Conservation (phyloP, 2,888 invertebrate genomes). For the Cybosia mesomella region DNA sequence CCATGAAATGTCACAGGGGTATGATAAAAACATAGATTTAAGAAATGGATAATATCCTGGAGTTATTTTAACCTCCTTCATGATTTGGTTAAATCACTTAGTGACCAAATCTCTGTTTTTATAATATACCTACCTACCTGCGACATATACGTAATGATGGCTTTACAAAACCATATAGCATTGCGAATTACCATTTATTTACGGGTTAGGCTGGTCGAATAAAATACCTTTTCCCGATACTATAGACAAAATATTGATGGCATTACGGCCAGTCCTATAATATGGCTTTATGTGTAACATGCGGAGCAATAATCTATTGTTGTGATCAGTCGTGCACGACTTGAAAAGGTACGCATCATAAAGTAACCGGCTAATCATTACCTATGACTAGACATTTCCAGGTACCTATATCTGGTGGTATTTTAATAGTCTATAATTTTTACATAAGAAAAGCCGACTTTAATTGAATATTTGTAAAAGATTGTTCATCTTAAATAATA, state of each 20-base stretch:
- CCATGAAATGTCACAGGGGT: no score
- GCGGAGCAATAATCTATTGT: slow-evolving; percentile 5
- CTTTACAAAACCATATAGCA: background rate
- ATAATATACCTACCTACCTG: background rate
- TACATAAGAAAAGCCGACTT: background rate
- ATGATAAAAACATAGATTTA: no score
- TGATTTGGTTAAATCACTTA: background rate
- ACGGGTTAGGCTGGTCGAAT: background rate
- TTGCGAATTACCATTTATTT: background rate
- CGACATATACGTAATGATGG: background rate
- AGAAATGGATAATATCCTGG: no score
- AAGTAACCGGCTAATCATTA: slow-evolving; percentile 9
- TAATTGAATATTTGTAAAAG: background rate
- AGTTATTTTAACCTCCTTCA: no score
- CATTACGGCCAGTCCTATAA: background rate
- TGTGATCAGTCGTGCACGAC: slow-evolving; percentile 15
- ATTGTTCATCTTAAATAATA: no score
- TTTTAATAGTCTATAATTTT: background rate
- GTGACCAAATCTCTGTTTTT: background rate
- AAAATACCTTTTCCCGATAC: background rate
- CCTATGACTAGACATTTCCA: background rate
- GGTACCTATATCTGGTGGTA: background rate
- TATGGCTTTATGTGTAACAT: background rate
- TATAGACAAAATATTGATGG: background rate
- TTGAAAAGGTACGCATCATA: slow-evolving; percentile 14